Evolutionary conservation across 1,140 invertebrate species (phyloP), one percentile per base, ranked within the genome.

Genomic region (Drosophila rufa): DNA sequence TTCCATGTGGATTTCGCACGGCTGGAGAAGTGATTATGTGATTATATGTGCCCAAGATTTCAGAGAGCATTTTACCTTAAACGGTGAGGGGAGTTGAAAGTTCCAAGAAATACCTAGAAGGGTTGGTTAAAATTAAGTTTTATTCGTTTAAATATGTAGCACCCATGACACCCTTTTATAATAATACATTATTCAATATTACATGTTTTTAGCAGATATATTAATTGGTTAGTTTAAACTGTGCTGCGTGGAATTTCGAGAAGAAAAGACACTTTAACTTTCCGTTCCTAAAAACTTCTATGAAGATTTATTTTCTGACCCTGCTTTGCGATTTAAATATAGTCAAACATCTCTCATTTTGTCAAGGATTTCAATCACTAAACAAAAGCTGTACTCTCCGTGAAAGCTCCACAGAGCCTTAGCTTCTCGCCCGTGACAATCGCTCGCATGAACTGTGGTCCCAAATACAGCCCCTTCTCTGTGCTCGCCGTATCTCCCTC

Each of bases 331-430:
- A 7, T 64, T 53, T 38, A 33, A 47, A 12, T 47, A 8, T 11
- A 51, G 15, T 58, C 25, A 42, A 17, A 64, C 8, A 22, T 56
- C 36, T 40, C 22, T 57, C 3, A 25, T 43, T 12, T 25, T 42
- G 17, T 22, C 19, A 1, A 8, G 33, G 36, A 14, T 38, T 14
- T 12, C 12, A 38, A 38, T 38, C 11, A 36, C 36, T 80, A 91
- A 46, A 92, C 67, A 74, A 93, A 92, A 11, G 85, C 85, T 5
- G 92, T 93, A 48, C 91, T 92, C 30, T 93, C 91, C 0, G 92
- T 92, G 46, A 93, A 93, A 3, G 92, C 92, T 2, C 92, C 92
- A 66, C 92, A 93, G 0, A 93, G 67, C 43, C 92, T 76, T 17
- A 93, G 53, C 22, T 92, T 86, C 14, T 92, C 83, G 9, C 82